Evolutionary conservation across 2,113 vertebrate genomes (phyloP).

Genomic region (Tor tambroides): DNA sequence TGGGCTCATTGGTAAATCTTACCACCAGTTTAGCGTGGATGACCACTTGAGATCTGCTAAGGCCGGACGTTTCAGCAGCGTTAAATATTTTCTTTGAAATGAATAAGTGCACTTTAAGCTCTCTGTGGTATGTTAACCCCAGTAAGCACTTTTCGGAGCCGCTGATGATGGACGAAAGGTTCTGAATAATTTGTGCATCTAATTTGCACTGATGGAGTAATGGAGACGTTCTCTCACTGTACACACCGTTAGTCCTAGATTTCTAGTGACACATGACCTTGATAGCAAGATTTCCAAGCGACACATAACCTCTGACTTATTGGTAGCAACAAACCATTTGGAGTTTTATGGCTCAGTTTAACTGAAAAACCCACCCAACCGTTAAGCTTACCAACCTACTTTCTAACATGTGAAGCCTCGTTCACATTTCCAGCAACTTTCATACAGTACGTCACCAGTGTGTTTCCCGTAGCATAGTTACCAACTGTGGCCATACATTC

Average conservation of each 20-base stretch:
- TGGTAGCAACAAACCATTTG: background rate
- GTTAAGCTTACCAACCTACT: no score
- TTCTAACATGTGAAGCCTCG: no score
- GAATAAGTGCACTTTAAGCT: constrained; percentile 53
- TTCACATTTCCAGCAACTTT: no score
- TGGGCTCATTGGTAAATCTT: constrained; percentile 34
- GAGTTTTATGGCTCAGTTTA: background rate
- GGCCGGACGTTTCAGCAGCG: constrained; percentile 16
- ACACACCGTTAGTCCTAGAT: constrained; percentile 7
- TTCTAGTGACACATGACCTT: constrained; percentile 14
- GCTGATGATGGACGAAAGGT: constrained; percentile 39
- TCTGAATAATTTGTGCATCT: constrained; percentile 61
- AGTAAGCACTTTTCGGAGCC: constrained; percentile 45
- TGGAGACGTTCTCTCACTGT: constrained; percentile 35
- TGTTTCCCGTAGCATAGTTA: no score
- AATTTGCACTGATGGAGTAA: constrained; percentile 53
- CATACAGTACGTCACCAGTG: no score
- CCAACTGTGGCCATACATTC: no score
- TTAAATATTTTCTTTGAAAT: constrained; percentile 59
- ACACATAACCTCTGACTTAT: background rate
- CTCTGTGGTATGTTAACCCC: constrained; percentile 46
- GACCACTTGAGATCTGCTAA: constrained; percentile 31
- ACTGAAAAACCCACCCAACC: background rate
- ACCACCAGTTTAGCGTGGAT: constrained; percentile 48
- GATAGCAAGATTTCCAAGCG: background rate